phyloP scores from a whole-genome alignment of 2,797 vertebrate species.

The Nothura maculosa region DNA sequence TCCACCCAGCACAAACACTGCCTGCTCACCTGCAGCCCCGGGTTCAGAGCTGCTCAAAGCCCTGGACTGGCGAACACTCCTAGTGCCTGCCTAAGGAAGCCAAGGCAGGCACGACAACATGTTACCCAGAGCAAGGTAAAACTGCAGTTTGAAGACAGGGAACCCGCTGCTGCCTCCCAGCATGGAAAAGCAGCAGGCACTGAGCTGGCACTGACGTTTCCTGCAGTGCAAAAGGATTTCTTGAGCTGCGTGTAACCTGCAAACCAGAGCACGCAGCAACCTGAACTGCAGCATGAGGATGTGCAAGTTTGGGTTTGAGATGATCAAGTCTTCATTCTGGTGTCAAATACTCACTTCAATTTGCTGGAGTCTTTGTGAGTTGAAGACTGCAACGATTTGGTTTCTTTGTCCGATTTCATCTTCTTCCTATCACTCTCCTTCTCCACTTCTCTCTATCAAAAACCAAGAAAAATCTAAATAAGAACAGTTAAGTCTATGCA shows the following conservation, averaged over 20 bases:
- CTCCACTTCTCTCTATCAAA: constrained; percentile 79
- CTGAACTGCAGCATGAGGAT: background rate
- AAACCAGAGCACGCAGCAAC: background rate
- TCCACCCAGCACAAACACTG: background rate
- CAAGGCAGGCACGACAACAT: background rate
- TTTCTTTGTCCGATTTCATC: constrained; percentile 83
- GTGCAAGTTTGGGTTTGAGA: background rate
- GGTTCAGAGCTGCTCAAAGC: background rate
- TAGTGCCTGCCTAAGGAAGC: background rate
- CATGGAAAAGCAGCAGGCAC: background rate
- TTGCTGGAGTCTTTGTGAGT: constrained; percentile 76
- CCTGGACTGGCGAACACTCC: fast-evolving
- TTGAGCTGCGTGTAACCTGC: fast-evolving
- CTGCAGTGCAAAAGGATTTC: background rate
- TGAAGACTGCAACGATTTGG: constrained; percentile 74
- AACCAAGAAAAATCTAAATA: background rate
- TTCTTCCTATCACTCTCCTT: constrained; percentile 86
- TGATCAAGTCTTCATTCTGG: background rate
- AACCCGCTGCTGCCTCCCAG: background rate
- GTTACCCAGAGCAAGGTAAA: background rate
- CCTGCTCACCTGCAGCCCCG: background rate
- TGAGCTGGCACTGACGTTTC: background rate
- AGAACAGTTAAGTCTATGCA: background rate
- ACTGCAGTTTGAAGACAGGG: background rate
- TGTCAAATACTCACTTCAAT: constrained; percentile 85